Evolutionary conservation across 2,888 invertebrate species (phyloP).

Genomic region (Pyrgus malvae): DNA sequence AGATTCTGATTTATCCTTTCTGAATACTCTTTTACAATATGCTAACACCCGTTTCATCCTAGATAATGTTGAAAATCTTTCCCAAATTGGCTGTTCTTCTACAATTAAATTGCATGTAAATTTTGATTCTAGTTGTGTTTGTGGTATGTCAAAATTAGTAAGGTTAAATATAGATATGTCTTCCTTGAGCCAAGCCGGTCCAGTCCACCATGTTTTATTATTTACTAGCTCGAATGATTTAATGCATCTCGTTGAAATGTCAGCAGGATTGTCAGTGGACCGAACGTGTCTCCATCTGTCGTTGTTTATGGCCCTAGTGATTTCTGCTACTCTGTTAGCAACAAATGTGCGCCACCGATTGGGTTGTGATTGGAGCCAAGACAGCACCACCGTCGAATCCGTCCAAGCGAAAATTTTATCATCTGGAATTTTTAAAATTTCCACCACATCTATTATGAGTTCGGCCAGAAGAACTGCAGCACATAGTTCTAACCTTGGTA

Average conservation of each 20-base stretch:
- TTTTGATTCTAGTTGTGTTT: slow-evolving; percentile 16
- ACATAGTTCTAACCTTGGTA: slow-evolving; percentile 36
- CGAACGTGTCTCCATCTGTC: slow-evolving; percentile 28
- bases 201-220: slow-evolving; percentile 25
- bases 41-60: slow-evolving; percentile 28
- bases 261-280: slow-evolving; percentile 29
- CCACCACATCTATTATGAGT: slow-evolving; percentile 24
- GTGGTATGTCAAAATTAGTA: neutral
- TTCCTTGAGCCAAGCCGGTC: slow-evolving; percentile 22
- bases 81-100: slow-evolving; percentile 19
- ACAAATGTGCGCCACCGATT: slow-evolving; percentile 29
- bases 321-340: slow-evolving; percentile 27
- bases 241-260: slow-evolving; percentile 28
- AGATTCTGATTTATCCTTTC: neutral
- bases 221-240: slow-evolving; percentile 9
- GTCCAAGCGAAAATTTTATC: slow-evolving; percentile 26
- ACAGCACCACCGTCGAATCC: slow-evolving; percentile 29
- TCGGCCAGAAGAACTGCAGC: slow-evolving; percentile 32
- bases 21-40: slow-evolving; percentile 27
- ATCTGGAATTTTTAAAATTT: slow-evolving; percentile 21
- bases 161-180: neutral
- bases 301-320: slow-evolving; percentile 21
- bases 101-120: neutral
- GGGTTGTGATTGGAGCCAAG: slow-evolving; percentile 30
- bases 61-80: slow-evolving; percentile 28